Conservation (phyloP, 2,888 invertebrate genomes). For the Cryptocephalus primarius region DNA sequence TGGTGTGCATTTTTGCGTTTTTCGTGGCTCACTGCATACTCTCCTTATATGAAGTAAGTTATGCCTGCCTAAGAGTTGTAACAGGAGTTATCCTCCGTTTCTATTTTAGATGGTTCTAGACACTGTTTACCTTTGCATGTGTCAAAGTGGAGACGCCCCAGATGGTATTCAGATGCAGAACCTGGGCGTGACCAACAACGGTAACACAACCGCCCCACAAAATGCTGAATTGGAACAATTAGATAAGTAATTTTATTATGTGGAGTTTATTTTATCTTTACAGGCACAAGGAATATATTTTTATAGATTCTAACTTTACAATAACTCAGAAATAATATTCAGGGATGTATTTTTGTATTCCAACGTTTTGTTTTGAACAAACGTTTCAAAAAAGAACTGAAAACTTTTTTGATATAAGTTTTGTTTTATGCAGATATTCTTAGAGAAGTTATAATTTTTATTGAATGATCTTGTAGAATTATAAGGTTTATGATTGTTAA, state of each 20-base stretch:
- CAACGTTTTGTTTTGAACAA: too few species aligned
- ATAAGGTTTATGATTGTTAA: too few species aligned
- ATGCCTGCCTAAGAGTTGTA: neutral
- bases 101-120: slow-evolving; percentile 80
- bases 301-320: too few species aligned
- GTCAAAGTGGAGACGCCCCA: slow-evolving; percentile 79
- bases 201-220: slow-evolving; percentile 16
- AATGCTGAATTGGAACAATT: slow-evolving; percentile 39
- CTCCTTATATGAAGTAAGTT: slow-evolving; percentile 78
- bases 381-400: too few species aligned
- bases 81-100: neutral
- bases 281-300: too few species aligned
- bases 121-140: slow-evolving; percentile 86
- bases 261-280: too few species aligned
- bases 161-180: slow-evolving; percentile 75
- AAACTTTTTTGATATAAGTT: too few species aligned
- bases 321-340: too few species aligned
- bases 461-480: too few species aligned
- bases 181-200: slow-evolving; percentile 49
- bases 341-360: too few species aligned
- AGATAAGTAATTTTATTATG: slow-evolving; percentile 19
- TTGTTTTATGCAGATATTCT: too few species aligned
- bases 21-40: slow-evolving; percentile 89
- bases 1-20: slow-evolving; percentile 77
- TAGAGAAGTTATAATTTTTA: too few species aligned